Evolutionary conservation across 2,113 vertebrate species (phyloP), one percentile per base, ranked within the genome.

Genomic region (Neogobius melanostomus): DNA sequence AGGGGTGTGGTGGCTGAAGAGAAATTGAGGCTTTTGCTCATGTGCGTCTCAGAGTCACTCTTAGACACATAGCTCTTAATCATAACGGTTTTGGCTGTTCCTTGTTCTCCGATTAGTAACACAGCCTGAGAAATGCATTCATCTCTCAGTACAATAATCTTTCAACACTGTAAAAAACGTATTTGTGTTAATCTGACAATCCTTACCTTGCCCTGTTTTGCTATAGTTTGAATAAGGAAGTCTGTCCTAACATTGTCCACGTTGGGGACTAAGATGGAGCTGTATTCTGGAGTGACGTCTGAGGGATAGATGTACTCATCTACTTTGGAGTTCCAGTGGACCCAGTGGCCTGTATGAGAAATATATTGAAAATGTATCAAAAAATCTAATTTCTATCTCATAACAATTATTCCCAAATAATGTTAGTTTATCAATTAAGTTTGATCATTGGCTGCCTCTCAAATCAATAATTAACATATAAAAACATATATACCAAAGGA

Each of bases 71-170:
- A 98, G 67, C 94, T 83, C 89, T 99, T 99, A 77, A 96, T 94
- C 60, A 96, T 96, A 65, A 98, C 96, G 0, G 98, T 98, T 81
- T 99, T 99, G 50, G 97, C 98, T 68, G 96, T 98, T 69, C 97
- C 98, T 89, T 99, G 96, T 52, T 98, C 97, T 66, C 97, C 98
- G 83, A 96, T 98, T 87, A 99, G 90, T 61, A 99, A 86, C 80
- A 98, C 96, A 59, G 96, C 96, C 98, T 93, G 17, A 4, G 9
- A 28, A 12, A 11, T 21, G 11, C 17, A 49, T n/a, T 47, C 16
- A 8, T 8, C 4, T n/a, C 4, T 10, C 6, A 42, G 52, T 42
- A n/a, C 12, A 15, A 36, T 16, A 21, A 7, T 59, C 5, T 60
- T n/a, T 44, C 5, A 45, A 45, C 1, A 8, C 8, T 2, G 3